Evolutionary conservation across 2,113 vertebrate genomes (phyloP).

Genomic region (Ammodytes dubius): DNA sequence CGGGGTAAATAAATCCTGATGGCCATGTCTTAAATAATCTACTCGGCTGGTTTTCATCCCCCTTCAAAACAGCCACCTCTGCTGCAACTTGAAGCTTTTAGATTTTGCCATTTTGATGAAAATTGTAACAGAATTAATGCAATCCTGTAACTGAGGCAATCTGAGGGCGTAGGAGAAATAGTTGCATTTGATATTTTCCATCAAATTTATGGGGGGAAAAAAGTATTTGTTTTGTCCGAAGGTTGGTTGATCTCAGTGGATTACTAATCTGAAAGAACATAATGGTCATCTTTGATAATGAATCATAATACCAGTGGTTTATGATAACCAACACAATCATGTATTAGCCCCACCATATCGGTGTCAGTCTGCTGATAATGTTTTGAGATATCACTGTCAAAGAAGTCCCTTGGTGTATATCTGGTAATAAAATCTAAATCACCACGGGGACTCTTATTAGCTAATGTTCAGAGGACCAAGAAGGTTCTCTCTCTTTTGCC

Average conservation of each 20-base stretch:
- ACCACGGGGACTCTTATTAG: slow-evolving; percentile 43
- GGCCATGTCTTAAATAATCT: not conserved
- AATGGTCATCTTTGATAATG: not conserved
- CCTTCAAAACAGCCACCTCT: not conserved
- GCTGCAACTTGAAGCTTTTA: not conserved
- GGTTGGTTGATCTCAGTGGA: not conserved
- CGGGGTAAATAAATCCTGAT: not conserved
- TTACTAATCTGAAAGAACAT: not conserved
- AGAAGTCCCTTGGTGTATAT: slow-evolving; percentile 20
- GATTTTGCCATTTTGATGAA: no score
- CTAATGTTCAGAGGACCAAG: slow-evolving; percentile 35
- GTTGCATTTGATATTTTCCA: not conserved
- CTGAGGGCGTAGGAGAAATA: not conserved
- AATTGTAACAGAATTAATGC: not conserved
- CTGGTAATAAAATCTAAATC: slow-evolving; percentile 49
- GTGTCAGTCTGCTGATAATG: slow-evolving; percentile 44
- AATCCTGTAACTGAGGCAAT: not conserved
- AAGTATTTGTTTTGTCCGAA: not conserved
- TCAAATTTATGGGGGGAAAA: not conserved
- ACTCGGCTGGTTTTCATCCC: not conserved
- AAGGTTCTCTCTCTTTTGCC: not conserved
- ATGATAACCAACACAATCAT: slow-evolving; percentile 4
- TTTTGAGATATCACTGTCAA: slow-evolving; percentile 34
- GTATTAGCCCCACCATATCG: slow-evolving; percentile 13
- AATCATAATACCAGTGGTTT: not conserved